Evolutionary conservation across 2,113 vertebrate genomes (phyloP), one percentile per base, ranked within the genome.

Genomic region (Elaphurus davidianus): DNA sequence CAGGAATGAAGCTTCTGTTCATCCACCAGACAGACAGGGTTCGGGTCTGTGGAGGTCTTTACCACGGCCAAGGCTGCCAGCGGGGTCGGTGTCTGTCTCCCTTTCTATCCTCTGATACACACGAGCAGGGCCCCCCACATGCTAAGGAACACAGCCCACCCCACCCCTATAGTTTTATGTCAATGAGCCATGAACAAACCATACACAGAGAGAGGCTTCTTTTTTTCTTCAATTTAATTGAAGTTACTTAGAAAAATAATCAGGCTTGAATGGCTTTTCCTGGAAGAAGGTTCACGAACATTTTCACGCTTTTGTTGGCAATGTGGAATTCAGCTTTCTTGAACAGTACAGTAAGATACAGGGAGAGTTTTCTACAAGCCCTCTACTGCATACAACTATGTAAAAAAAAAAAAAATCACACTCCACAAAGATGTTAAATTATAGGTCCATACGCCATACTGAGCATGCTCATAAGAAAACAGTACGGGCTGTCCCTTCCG

Each of bases 171-270:
- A 36, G 91, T 84, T 62, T 59, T 74, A 55, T 47, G 30, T 81
- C 78, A 60, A 43, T 0, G 50, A 98, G 62, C 57, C 95, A 96
- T 89, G 97, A 98, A 98, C 95, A 98, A 98, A 98, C 62, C 97
- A 98, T 97, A 98, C 92, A 98, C 98, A 98, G 64, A 99, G 81
- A 90, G 83, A 85, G 94, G 81, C 67, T 91, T 89, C 55, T 98
- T 99, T 98, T 98, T 98, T 98, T 98, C 92, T 99, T 99, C 99
- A 99, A 99, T 99, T 99, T 99, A 99, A 99, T 99, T 99, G 98
- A 99, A 99, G 98, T 99, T 99, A 99, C 98, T 99, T 99, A 99
- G 99, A 99, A 99, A 99, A 99, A 99, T 99, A 99, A 99, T 99
- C 99, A 99, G 98, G 98, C 98, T 99, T 98, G 98, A 99, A 99